Conservation (phyloP, 2,888 invertebrate genomes). For the Invenusta paracnida region DNA sequence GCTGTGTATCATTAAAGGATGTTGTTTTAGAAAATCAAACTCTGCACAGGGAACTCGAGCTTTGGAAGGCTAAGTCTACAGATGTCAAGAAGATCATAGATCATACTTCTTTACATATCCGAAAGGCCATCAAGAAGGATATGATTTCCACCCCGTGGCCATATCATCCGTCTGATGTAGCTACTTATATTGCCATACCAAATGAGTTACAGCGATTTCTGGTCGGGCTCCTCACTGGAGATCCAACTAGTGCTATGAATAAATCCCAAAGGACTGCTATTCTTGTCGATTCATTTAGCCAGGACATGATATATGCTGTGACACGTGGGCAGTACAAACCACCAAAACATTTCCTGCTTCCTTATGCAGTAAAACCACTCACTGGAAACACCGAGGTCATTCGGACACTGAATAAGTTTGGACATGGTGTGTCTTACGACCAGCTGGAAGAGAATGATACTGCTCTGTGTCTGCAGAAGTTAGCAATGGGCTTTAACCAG, state of each 20-base stretch:
- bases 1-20: too few relatives aligned
- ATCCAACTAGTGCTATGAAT: neutral
- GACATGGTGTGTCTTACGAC: conserved; percentile 45
- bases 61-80: neutral
- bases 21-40: too few relatives aligned
- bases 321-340: neutral
- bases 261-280: neutral
- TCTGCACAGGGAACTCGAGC: too few relatives aligned
- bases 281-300: neutral
- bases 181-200: neutral
- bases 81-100: neutral
- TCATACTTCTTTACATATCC: neutral
- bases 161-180: neutral
- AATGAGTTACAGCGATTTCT: neutral
- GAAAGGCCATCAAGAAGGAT: neutral
- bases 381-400: neutral
- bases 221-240: neutral
- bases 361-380: neutral
- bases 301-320: neutral
- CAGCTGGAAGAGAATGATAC: conserved; percentile 45
- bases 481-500: conserved; percentile 35
- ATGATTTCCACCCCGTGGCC: neutral
- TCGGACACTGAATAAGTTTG: conserved; percentile 43
- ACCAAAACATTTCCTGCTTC: neutral
- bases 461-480: conserved; percentile 46